phyloP scores from a whole-genome alignment of 2,888 invertebrate genomes.

The Coelogynopora nodosa region DNA sequence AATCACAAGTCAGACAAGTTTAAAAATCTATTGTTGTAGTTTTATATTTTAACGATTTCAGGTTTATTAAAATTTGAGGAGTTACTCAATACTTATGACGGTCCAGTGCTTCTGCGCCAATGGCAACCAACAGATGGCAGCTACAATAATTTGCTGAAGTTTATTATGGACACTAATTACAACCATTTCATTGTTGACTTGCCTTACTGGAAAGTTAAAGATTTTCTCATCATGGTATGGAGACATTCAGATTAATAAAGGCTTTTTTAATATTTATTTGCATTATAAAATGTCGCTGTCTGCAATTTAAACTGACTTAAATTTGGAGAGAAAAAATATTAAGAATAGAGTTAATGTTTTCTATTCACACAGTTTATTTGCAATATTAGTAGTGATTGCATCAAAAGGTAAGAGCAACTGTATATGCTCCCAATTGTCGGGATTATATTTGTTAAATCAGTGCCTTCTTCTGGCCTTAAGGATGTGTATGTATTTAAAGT shows the following conservation, averaged over 20 bases:
- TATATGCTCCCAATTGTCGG: too few relatives aligned
- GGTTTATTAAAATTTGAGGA: background rate
- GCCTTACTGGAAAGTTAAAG: background rate
- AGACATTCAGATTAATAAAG: too few relatives aligned
- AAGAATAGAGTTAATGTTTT: background rate
- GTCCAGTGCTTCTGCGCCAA: background rate
- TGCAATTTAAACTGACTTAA: background rate
- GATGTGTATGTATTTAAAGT: too few relatives aligned
- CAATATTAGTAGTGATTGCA: background rate
- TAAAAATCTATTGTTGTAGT: too few relatives aligned
- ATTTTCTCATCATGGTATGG: background rate
- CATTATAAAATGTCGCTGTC: too few relatives aligned
- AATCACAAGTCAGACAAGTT: too few relatives aligned
- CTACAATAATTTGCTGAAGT: background rate
- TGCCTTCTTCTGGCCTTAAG: too few relatives aligned
- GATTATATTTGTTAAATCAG: too few relatives aligned
- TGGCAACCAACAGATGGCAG: background rate
- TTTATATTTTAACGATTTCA: background rate
- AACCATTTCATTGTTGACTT: background rate
- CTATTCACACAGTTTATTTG: too few relatives aligned
- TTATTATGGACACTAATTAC: background rate
- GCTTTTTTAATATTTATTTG: too few relatives aligned
- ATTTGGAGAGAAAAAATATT: background rate
- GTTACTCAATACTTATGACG: background rate
- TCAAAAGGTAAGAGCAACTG: too few relatives aligned